These are phyloP conservation scores for Drosophila sp. DNA, from an alignment of 1,140 invertebrate species.

Conservation along the genomic window DNA sequence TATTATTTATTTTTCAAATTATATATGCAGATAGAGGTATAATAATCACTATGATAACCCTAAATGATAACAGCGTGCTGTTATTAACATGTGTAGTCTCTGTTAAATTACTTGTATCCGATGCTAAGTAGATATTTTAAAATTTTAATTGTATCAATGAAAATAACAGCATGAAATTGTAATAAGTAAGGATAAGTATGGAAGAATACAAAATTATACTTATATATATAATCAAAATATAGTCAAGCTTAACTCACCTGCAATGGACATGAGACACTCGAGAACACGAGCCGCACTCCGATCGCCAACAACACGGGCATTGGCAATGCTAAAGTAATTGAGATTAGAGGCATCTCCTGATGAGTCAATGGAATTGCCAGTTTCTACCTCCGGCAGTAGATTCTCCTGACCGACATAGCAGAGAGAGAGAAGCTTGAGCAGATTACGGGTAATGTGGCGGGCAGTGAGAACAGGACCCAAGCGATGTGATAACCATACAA, in stretches of 20 bases:
- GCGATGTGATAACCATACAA: conserved; percentile 96
- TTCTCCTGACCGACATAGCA: conserved; percentile 96
- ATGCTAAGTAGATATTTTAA: too few species aligned
- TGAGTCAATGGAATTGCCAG: conserved; percentile 44
- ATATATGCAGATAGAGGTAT: too few species aligned
- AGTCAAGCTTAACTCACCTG: conserved; percentile 64
- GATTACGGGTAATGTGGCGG: conserved; percentile 94
- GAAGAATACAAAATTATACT: too few species aligned
- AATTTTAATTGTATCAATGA: too few species aligned
- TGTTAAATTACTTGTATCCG: too few species aligned
- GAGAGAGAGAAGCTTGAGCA: conserved; percentile 96
- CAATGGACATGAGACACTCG: conserved; percentile 94
- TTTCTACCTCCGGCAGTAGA: conserved; percentile 85
- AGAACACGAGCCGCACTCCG: conserved; percentile 92
- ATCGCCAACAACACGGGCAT: conserved; percentile 90
- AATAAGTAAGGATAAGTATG: too few species aligned
- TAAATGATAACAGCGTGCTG: too few species aligned
- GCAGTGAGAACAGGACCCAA: conserved; percentile 97
- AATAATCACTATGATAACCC: too few species aligned
- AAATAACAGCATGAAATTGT: too few species aligned
- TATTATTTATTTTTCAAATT: too few species aligned
- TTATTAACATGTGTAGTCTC: too few species aligned
- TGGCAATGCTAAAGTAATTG: conserved; percentile 86
- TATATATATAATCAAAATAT: too few species aligned
- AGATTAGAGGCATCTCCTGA: conserved; percentile 81